Evolutionary conservation across 1,140 invertebrate species (phyloP), one percentile per base, ranked within the genome.

Genomic region (Drosophila bipectinata): DNA sequence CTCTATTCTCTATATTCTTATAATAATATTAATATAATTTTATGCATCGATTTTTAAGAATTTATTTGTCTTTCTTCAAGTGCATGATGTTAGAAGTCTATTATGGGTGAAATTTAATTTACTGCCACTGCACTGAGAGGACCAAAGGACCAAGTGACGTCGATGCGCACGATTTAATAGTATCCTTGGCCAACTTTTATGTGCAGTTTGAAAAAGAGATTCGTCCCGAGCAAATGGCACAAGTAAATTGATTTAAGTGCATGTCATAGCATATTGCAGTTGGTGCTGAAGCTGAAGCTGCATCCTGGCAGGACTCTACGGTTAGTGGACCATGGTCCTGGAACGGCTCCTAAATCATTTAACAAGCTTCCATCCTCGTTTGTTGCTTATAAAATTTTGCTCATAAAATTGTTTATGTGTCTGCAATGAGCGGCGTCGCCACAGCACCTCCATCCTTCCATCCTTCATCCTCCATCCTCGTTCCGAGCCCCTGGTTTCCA

Each of bases 181-280:
- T 58, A 57, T 68, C 41, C 49, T 57, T 44, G 59, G 34, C 37
- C 55, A 72, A 47, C 28, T 67, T 83, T 83, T 62, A 66, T 59
- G 62, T 64, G 54, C 54, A 67, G 74, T 60, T 37, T 60, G 61
- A 58, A 71, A 73, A 61, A 64, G 71, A 49, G 67, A 71, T 84
- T 77, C 67, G 64, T 52, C 58, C 44, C 58, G 18, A 49, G 30
- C 67, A 69, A 71, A 71, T 69, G 67, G 52, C 67, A 69, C 32
- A 71, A 72, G 71, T 75, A 85, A 87, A 87, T 87, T 87, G 83
- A 87, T 87, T 87, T 87, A 87, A 87, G 82, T 87, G 82, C 83
- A 88, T 87, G 82, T 88, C 83, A 49, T 63, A 82, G 74, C 82
- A 87, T 82, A 78, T 87, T 81, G 73, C 64, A 56, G 59, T 41